Conservation (phyloP, 2,888 invertebrate genomes). For the Aleiodes testaceus region DNA sequence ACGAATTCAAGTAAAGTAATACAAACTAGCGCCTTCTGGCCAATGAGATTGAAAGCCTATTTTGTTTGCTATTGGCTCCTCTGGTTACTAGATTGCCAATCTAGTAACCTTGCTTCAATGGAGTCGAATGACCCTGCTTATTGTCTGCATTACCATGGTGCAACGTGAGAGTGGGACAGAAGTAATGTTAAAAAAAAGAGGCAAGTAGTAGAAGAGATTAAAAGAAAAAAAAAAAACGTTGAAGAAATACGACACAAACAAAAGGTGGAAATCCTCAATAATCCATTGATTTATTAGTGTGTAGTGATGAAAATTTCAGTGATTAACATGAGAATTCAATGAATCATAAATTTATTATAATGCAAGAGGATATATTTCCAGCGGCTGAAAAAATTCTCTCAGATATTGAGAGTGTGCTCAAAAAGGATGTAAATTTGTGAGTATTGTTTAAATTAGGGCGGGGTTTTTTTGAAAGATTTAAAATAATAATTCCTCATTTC, state of each 20-base stretch:
- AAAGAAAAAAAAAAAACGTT: slow-evolving; percentile 2
- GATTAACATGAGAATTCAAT: slow-evolving; percentile 50
- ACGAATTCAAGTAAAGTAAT: too few relatives aligned
- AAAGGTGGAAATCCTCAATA: slow-evolving; percentile 2
- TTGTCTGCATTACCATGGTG: too few relatives aligned
- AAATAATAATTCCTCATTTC: background rate
- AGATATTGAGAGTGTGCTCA: slow-evolving; percentile 83
- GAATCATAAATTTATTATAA: slow-evolving; percentile 58
- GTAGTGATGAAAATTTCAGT: slow-evolving; percentile 3
- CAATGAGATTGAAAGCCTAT: too few relatives aligned
- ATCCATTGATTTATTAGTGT: background rate
- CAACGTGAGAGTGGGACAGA: background rate
- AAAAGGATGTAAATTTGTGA: slow-evolving; percentile 86
- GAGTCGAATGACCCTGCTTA: too few relatives aligned
- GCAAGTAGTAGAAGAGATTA: background rate
- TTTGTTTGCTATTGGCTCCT: too few relatives aligned
- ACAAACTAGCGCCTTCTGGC: too few relatives aligned
- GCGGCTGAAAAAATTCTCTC: slow-evolving; percentile 87
- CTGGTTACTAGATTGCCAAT: too few relatives aligned
- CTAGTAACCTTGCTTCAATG: too few relatives aligned
- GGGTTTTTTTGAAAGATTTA: slow-evolving; percentile 50
- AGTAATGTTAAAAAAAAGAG: background rate
- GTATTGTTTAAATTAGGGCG: slow-evolving; percentile 65
- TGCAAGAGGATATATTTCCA: slow-evolving; percentile 81
- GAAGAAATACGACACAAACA: slow-evolving; percentile 19